phyloP scores from a whole-genome alignment of 2,113 vertebrate species.

The Laterallus jamaicensis region DNA sequence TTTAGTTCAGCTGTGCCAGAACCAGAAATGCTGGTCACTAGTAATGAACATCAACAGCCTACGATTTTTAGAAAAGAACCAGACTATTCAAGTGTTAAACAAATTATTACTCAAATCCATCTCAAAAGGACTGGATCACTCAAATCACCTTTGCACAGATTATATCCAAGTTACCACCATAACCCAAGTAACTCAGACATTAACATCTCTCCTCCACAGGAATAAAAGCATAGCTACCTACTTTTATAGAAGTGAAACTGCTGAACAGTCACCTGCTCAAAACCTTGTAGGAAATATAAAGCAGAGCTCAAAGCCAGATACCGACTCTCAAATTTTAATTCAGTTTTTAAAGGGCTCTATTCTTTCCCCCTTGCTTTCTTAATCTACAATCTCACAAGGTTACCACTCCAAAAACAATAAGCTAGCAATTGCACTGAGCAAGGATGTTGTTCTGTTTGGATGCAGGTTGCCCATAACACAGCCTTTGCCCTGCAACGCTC shows the following conservation, averaged over 20 bases:
- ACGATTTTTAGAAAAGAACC: not conserved
- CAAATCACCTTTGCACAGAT: not conserved
- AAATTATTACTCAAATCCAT: not conserved
- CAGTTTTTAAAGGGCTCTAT: not conserved
- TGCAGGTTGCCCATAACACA: rapidly evolving
- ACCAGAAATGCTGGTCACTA: not conserved
- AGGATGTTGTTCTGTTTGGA: not conserved
- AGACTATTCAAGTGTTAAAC: not conserved
- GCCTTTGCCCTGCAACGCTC: not conserved
- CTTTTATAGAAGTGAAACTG: not conserved
- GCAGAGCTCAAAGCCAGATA: not conserved
- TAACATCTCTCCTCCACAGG: not conserved
- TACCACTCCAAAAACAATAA: not conserved
- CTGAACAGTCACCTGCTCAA: not conserved
- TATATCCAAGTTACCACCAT: not conserved
- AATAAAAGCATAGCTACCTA: not conserved
- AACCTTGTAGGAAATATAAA: not conserved
- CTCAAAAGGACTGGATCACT: not conserved
- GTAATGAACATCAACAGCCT: not conserved
- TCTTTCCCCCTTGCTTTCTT: not conserved
- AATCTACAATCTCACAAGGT: not conserved
- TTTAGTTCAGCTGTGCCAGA: not conserved
- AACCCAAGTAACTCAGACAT: not conserved
- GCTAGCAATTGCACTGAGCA: not conserved
- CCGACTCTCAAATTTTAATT: not conserved